Conservation (phyloP, 2,113 vertebrate genomes). For the Microtus oregoni region DNA sequence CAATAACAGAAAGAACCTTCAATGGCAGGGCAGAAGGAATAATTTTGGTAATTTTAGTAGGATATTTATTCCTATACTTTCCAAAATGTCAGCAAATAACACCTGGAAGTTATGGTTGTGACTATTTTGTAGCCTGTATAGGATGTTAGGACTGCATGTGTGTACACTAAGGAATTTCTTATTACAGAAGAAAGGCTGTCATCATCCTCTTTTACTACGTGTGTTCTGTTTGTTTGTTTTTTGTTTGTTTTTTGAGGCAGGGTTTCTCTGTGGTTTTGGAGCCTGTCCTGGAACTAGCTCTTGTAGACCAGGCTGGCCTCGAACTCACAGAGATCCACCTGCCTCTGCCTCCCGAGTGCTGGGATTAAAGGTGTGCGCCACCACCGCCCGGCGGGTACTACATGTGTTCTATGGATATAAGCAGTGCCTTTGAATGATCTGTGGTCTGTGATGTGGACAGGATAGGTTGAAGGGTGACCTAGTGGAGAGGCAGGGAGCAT, state of each 20-base stretch:
- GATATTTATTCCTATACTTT: slow-evolving; percentile 1
- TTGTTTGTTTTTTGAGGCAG: too few species aligned
- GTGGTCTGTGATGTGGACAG: background rate
- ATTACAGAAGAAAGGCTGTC: background rate
- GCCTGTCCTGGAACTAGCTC: too few species aligned
- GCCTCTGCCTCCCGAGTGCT: too few species aligned
- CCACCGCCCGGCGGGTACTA: too few species aligned
- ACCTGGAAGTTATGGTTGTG: background rate
- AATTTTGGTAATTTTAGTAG: slow-evolving; percentile 15
- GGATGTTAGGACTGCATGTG: background rate
- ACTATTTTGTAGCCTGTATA: background rate
- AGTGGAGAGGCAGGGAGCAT: background rate
- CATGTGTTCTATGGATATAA: background rate
- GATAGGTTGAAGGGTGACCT: background rate
- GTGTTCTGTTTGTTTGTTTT: too few species aligned
- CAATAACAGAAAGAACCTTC: background rate
- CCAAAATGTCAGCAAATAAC: background rate
- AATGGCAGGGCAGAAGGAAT: background rate
- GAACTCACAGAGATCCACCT: too few species aligned
- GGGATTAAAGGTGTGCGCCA: too few species aligned
- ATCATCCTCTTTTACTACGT: background rate
- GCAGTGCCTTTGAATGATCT: too few species aligned
- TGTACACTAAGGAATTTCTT: background rate
- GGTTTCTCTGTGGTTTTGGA: too few species aligned
- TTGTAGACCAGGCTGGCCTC: too few species aligned